Percentiles rank a stretch among this genome's conserved stretches.
Evolutionary conservation across 1,140 invertebrate species (phyloP).

Genomic region (Nasonia giraulti): DNA sequence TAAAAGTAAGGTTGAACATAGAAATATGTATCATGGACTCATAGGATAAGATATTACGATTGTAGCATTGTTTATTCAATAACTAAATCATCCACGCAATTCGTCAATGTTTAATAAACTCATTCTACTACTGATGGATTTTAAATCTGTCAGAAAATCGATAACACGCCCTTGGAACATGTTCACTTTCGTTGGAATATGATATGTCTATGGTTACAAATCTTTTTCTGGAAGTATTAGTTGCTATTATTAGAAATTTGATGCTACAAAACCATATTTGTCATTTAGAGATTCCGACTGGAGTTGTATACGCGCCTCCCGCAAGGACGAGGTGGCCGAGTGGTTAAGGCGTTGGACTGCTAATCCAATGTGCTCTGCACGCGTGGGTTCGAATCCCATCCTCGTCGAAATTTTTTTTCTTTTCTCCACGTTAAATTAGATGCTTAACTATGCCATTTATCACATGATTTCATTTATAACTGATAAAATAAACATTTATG

Average conservation of each 20-base stretch:
- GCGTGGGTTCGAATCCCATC: constrained; percentile 93
- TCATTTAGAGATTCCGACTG: constrained; percentile 21
- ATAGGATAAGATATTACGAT: no score
- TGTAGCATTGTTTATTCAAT: no score
- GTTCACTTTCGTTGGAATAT: not conserved
- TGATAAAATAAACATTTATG: not conserved
- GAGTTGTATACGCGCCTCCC: constrained; percentile 14
- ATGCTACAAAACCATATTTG: constrained; percentile 7
- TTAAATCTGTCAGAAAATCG: no score
- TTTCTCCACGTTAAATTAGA: not conserved
- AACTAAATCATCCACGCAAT: no score
- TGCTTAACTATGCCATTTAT: not conserved
- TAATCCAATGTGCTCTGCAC: constrained; percentile 85
- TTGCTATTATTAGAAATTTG: not conserved
- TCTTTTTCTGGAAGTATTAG: not conserved
- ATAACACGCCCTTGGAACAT: no score
- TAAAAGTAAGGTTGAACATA: no score
- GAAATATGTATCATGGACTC: no score
- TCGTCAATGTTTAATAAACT: no score
- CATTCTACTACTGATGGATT: no score
- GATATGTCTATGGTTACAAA: not conserved
- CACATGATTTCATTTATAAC: not conserved
- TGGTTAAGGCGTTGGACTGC: constrained; percentile 93
- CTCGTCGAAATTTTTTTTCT: constrained; percentile 77
- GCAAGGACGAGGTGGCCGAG: constrained; percentile 87